Evolutionary conservation across 2,888 invertebrate species (phyloP).

Genomic region (Rhingia rostrata): DNA sequence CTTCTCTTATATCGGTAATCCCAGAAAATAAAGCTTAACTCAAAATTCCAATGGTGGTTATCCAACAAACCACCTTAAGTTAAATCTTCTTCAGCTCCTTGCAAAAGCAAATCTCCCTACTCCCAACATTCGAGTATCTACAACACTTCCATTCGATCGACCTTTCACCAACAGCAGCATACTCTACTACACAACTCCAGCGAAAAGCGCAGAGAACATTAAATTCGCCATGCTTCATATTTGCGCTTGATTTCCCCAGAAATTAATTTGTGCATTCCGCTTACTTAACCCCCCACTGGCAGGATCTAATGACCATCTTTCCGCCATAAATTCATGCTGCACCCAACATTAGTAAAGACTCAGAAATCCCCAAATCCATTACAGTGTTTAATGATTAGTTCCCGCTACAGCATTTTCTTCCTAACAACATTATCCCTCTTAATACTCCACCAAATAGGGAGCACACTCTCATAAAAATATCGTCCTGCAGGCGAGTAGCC

Average conservation of each 20-base stretch:
- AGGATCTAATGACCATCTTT: conserved; percentile 67
- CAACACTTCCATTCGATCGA: neutral
- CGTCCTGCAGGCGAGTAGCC: neutral
- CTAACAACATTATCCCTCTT: conserved; percentile 63
- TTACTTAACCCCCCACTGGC: conserved; percentile 50
- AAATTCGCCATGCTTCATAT: conserved; percentile 47
- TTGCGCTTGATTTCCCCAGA: conserved; percentile 60
- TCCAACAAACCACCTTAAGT: too few species aligned
- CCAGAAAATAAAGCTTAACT: too few species aligned
- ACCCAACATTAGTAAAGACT: conserved; percentile 57
- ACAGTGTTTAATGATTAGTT: conserved; percentile 73
- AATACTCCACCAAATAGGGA: conserved; percentile 32
- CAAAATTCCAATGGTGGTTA: too few species aligned
- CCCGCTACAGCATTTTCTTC: conserved; percentile 51
- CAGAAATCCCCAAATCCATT: conserved; percentile 67
- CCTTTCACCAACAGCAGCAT: conserved; percentile 2
- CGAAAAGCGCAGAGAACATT: conserved; percentile 23
- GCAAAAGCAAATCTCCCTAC: too few species aligned
- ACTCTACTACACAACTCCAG: neutral
- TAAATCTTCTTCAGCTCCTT: too few species aligned
- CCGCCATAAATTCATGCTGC: conserved; percentile 68
- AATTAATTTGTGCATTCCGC: conserved; percentile 59
- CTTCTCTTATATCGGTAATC: too few species aligned
- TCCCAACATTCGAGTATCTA: too few species aligned
- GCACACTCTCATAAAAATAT: conserved; percentile 19